These are phyloP conservation scores for Drosophila watanabei DNA, from an alignment of 1,140 invertebrate genomes.

Conservation along the genomic window DNA sequence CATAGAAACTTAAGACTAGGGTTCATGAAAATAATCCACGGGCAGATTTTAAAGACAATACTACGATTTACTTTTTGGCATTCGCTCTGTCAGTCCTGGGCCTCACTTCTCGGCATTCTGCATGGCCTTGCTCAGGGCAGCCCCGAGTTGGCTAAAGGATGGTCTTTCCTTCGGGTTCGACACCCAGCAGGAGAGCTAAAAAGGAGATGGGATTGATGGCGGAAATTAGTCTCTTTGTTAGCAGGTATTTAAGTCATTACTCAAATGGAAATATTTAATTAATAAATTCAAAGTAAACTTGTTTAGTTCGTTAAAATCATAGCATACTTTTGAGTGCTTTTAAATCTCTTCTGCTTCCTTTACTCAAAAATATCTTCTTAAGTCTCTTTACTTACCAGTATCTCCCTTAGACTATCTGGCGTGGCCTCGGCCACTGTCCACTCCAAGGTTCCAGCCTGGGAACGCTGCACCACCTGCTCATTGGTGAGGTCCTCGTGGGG, in stretches of 20 bases:
- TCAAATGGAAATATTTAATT: background rate
- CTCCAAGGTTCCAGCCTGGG: conserved; percentile 89
- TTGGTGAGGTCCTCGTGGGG: conserved; percentile 94
- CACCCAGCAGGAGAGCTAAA: conserved; percentile 87
- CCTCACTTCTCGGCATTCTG: conserved; percentile 74
- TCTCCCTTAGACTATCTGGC: conserved; percentile 88
- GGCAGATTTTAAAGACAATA: conserved; percentile 25
- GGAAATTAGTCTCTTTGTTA: background rate
- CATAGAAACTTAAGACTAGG: conserved; percentile 39
- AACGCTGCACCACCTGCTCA: conserved; percentile 90
- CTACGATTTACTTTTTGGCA: conserved; percentile 55
- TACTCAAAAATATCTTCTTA: background rate
- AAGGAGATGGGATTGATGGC: background rate
- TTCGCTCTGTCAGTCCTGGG: conserved; percentile 39
- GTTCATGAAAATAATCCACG: conserved; percentile 21
- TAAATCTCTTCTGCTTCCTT: too few relatives aligned
- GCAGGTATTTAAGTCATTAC: background rate
- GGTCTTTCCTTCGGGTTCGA: conserved; percentile 88
- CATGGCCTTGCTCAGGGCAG: conserved; percentile 82
- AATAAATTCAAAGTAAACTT: background rate
- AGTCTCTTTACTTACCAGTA: conserved; percentile 87
- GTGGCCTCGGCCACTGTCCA: conserved; percentile 89
- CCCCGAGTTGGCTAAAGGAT: conserved; percentile 86
- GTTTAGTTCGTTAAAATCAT: background rate
- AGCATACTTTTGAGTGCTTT: background rate